Percentiles rank a stretch among this genome's conserved stretches.
These are phyloP conservation scores for Periplaneta americana DNA, from an alignment of 1,140 invertebrate species.

Conservation along the genomic window DNA sequence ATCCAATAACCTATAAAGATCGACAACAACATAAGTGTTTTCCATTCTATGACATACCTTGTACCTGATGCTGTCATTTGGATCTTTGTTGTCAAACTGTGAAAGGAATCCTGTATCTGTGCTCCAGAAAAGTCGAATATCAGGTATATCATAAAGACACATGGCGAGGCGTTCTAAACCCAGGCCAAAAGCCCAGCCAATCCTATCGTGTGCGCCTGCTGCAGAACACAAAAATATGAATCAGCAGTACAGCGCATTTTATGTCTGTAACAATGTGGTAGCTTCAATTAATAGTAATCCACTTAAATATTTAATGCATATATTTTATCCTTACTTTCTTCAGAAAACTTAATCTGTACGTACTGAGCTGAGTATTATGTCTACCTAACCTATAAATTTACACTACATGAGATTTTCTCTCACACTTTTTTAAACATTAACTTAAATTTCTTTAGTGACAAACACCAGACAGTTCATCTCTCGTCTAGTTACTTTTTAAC, in stretches of 20 bases:
- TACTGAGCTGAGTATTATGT: no score
- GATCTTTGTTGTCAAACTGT: constrained; percentile 79
- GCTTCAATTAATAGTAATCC: neutral
- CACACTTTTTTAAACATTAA: no score
- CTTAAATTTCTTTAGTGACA: no score
- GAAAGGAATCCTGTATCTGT: constrained; percentile 84
- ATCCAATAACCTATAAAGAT: no score
- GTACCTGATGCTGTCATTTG: constrained; percentile 52
- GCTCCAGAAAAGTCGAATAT: constrained; percentile 95
- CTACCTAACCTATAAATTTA: no score
- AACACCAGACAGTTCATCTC: no score
- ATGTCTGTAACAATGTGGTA: neutral
- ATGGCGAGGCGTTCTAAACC: constrained; percentile 96
- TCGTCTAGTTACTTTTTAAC: no score
- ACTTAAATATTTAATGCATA: neutral
- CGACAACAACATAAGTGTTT: neutral
- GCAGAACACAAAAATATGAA: constrained; percentile 12
- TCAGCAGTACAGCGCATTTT: neutral
- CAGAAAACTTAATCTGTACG: neutral
- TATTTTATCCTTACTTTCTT: no score
- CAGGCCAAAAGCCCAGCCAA: constrained; percentile 98
- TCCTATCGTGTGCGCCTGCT: constrained; percentile 75
- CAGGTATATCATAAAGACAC: constrained; percentile 91
- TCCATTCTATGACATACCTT: constrained; percentile 44
- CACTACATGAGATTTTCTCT: no score